Conservation (phyloP, 2,888 invertebrate species). For the Carpatolechia fugitivella region DNA sequence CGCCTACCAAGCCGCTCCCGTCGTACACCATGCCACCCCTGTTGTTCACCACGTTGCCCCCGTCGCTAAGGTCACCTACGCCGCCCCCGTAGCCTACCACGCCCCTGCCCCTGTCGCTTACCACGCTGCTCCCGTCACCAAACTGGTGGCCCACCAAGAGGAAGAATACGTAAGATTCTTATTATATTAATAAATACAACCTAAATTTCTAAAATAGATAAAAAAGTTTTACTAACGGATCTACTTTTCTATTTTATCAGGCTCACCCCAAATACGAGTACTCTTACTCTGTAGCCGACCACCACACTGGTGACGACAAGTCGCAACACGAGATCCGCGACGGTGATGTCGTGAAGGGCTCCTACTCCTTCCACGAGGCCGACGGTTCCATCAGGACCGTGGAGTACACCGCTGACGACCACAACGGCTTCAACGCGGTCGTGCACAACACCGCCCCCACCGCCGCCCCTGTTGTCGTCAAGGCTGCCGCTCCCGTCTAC, state of each 20-base stretch:
- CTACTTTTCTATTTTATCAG: constrained; percentile 26
- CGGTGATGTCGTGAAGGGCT: constrained; percentile 53
- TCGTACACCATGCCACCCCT: constrained; percentile 26
- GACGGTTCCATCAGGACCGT: constrained; percentile 64
- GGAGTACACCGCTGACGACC: constrained; percentile 61
- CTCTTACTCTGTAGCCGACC: constrained; percentile 77
- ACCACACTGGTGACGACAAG: constrained; percentile 79
- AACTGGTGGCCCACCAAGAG: constrained; percentile 36
- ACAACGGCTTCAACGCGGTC: constrained; percentile 38
- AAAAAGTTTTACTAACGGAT: neutral
- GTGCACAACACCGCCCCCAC: constrained; percentile 20
- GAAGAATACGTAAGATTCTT: constrained; percentile 23
- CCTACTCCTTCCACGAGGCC: constrained; percentile 62
- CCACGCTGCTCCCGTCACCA: constrained; percentile 38
- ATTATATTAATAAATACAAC: too few species aligned
- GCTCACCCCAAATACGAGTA: constrained; percentile 65
- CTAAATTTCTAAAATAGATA: neutral
- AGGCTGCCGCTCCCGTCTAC: constrained; percentile 12
- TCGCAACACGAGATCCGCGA: constrained; percentile 48
- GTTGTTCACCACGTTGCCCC: constrained; percentile 24
- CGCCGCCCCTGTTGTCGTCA: constrained; percentile 14
- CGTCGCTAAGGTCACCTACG: constrained; percentile 30
- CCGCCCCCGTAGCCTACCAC: constrained; percentile 40
- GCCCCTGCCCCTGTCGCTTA: constrained; percentile 29
- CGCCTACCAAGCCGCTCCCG: constrained; percentile 30